These are phyloP conservation scores for Danio choprae DNA, from an alignment of 2,797 vertebrate species.

Conservation along the genomic window DNA sequence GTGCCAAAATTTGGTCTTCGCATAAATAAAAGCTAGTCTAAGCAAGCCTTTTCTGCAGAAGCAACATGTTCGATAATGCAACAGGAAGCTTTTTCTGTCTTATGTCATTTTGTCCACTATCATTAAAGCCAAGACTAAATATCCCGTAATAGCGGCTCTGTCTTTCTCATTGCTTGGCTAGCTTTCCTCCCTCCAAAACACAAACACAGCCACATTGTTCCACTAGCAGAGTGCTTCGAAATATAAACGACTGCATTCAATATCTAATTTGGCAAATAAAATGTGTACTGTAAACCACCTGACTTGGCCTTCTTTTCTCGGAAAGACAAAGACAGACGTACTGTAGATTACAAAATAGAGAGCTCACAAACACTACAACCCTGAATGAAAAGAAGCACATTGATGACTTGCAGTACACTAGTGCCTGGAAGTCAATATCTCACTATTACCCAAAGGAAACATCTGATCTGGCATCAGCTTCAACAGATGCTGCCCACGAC, in stretches of 20 bases:
- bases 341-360: conserved; percentile 18
- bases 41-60: not conserved
- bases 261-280: conserved; percentile 75
- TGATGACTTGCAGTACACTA: conserved; percentile 46
- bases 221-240: conserved; percentile 57
- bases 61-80: conserved; percentile 6
- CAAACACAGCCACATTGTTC: conserved; percentile 68
- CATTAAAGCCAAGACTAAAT: conserved; percentile 42
- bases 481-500: conserved; percentile 44
- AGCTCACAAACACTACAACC: not conserved
- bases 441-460: conserved; percentile 72
- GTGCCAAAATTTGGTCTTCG: not conserved
- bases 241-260: conserved; percentile 61
- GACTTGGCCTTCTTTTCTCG: conserved; percentile 64
- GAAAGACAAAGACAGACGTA: conserved; percentile 26
- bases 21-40: not conserved
- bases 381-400: conserved; percentile 22
- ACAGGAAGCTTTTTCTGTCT: conserved; percentile 23
- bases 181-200: conserved; percentile 44
- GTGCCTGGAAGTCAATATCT: conserved; percentile 70
- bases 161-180: conserved; percentile 45
- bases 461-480: conserved; percentile 73
- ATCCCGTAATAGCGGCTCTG: conserved; percentile 22
- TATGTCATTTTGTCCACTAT: conserved; percentile 21
- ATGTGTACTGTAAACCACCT: conserved; percentile 70